Base-by-base conservation (phyloP, 2,113 vertebrate species). In the Spermophilus dauricus region DNA sequence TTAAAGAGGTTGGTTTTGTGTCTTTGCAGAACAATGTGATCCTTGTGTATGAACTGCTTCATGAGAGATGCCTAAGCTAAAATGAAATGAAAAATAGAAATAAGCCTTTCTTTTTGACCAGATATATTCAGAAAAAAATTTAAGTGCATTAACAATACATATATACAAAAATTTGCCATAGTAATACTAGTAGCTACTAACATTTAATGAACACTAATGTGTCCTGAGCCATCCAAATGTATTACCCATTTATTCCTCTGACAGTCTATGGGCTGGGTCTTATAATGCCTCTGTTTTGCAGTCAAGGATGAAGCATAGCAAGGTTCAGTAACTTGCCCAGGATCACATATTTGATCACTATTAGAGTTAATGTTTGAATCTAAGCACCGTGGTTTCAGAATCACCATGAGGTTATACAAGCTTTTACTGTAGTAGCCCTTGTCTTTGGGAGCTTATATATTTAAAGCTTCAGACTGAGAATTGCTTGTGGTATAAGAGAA, bases 21-120 rank as follows among this genome's bases (percentile, higher is more conserved):
- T 77, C 70, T 89, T 95, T 84, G 76, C 24, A 76, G 48, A 83
- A 51, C n/a, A 81, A 39, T 22, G 7, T 42, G 51, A 58, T 82
- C n/a, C 61, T 82, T n/a, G 34, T 7, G 39, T 0, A 32, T 4
- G 17, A 88, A 75, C 20, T 42, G 1, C 13, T 53, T 26, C n/a
- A 78, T n/a, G 37, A 56, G n/a, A 83, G 76, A 93, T 45, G 0
- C 26, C 51, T 95, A 80, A 96, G 17, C 48, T 93, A 65, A 96
- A 84, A 91, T 37, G 51, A 61, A 72, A 63, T 63, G 24, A 63
- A 63, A 53, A 61, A 86, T 80, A 65, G n/a, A 83, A 87, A 76
- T 9, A 69, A 69, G 11, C 22, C 5, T 28, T 89, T 94, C 24
- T 26, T 63, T 91, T 26, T 65, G 12, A 8, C 56, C 48, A 70